phyloP scores from a whole-genome alignment of 1,140 invertebrate genomes.

The Bombus soroeensis region DNA sequence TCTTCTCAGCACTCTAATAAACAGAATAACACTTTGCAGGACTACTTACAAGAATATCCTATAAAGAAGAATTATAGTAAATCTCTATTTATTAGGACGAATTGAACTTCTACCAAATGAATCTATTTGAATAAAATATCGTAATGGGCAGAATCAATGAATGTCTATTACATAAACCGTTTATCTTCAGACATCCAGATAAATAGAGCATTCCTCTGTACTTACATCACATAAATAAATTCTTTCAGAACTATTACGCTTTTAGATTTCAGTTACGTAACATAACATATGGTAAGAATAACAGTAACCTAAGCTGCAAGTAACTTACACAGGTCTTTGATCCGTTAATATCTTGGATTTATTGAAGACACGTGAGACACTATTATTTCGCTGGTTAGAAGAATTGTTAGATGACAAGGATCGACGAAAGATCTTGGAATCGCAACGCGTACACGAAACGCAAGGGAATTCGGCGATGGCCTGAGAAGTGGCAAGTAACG shows the following conservation, averaged over 20 bases:
- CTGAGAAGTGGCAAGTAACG: constrained; percentile 71
- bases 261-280: background rate
- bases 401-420: background rate
- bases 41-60: too few species aligned
- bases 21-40: too few species aligned
- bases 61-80: too few species aligned
- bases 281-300: background rate
- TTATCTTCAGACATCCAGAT: too few species aligned
- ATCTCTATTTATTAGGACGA: too few species aligned
- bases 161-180: too few species aligned
- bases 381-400: background rate
- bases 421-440: constrained; percentile 4
- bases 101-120: too few species aligned
- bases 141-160: too few species aligned
- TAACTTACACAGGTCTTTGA: background rate
- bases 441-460: constrained; percentile 10
- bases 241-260: background rate
- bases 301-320: background rate
- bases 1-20: too few species aligned
- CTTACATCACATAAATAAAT: too few species aligned
- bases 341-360: background rate
- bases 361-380: background rate
- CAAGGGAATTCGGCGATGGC: constrained; percentile 59
- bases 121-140: too few species aligned
- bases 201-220: too few species aligned